Evolutionary conservation across 1,140 invertebrate species (phyloP), one percentile per base, ranked within the genome.

Genomic region (Amyelois transitella): DNA sequence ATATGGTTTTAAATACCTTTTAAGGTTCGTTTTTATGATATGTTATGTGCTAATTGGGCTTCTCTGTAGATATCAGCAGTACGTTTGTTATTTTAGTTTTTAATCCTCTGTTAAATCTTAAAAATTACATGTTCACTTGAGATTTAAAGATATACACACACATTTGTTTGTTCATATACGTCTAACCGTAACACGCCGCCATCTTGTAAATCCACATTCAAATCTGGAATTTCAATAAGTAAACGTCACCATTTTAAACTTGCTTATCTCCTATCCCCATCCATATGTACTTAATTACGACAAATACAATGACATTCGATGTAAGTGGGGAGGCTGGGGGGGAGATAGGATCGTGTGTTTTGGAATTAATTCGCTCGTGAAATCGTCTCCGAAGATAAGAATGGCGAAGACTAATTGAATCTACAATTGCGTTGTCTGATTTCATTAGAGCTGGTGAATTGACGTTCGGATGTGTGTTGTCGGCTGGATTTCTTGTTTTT

Each of bases 341-440:
- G 81, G 75, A 82, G 83, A 82, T 83, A 83, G 69, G 78, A 79
- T 82, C 81, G 81, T 87, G 83, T 85, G 81, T 85, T 87, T 87
- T 85, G 75, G 81, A 80, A 85, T 85, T 85, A 85, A 87, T 87
- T 87, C 81, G 84, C 81, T 87, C 84, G 84, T 87, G 77, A 87
- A 87, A 87, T 87, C 81, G 84, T 87, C 84, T 81, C 78, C 76
- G 70, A 60, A 76, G 80, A 86, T 85, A 86, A 86, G 83, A 86
- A 86, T 83, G 78, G 81, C 77, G 81, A 86, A 75, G 84, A 77
- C 81, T 85, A 86, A 86, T 86, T 86, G 80, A 86, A 86, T 84
- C 74, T 84, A 81, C 81, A 86, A 86, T 84, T 84, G 81, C 73
- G 79, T 71, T 72, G 80, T 86, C 80, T 85, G 79, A 85, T 85